Evolutionary conservation across 2,888 invertebrate species (phyloP).

Genomic region (Microctonus aethiopoides): DNA sequence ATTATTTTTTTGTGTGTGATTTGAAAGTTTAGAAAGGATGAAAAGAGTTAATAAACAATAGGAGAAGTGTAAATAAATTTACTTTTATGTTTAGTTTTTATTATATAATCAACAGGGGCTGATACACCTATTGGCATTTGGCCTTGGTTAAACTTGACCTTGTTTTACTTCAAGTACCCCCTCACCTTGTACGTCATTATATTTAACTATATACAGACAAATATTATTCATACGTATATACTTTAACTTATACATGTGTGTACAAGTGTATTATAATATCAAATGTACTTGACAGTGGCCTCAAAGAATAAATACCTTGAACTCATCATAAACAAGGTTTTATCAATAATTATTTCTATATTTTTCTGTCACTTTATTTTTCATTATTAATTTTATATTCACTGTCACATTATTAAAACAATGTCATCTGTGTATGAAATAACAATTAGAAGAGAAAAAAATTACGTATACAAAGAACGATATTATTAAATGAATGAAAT

Average conservation of each 20-base stretch:
- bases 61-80: conserved; percentile 4
- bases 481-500: too few relatives aligned
- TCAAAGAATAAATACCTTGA: conserved; percentile 30
- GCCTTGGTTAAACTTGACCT: conserved; percentile 68
- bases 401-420: neutral
- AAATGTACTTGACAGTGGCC: conserved; percentile 32
- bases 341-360: conserved; percentile 23
- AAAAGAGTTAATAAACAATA: too few relatives aligned
- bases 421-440: too few relatives aligned
- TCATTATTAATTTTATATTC: neutral
- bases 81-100: conserved; percentile 48
- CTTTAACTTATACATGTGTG: neutral
- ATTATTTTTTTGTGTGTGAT: neutral
- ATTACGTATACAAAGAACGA: too few relatives aligned
- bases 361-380: neutral
- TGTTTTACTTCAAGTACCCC: conserved; percentile 67
- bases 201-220: conserved; percentile 39
- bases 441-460: too few relatives aligned
- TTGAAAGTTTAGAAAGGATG: too few relatives aligned
- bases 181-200: conserved; percentile 43
- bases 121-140: conserved; percentile 57
- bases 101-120: conserved; percentile 45
- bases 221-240: conserved; percentile 19
- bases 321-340: conserved; percentile 27
- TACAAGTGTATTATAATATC: neutral